A percentile compares a stretch with the other conserved stretches of the same genome.
Conservation (phyloP, 2,113 vertebrate species). For the Microtus ochrogaster region DNA sequence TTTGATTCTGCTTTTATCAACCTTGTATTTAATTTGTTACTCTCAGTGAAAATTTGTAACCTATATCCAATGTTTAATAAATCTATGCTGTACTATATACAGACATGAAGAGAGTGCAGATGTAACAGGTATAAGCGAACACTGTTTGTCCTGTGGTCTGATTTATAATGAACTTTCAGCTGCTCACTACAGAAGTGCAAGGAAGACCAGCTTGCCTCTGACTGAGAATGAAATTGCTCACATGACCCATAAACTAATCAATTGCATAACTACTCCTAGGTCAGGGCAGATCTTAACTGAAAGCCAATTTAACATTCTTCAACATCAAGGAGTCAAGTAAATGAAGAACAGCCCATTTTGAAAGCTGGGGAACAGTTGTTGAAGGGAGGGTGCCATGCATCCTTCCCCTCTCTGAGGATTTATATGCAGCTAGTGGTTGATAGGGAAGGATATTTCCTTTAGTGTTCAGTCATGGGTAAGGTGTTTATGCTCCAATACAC, state of each 20-base stretch:
- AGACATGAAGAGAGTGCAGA: neutral
- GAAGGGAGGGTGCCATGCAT: neutral
- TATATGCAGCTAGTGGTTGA: neutral
- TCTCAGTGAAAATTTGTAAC: neutral
- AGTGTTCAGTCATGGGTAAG: neutral
- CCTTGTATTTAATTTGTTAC: neutral
- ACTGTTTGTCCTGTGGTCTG: neutral
- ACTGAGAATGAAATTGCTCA: constrained; percentile 18
- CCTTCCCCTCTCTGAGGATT: neutral
- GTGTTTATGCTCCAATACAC: neutral
- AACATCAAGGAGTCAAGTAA: constrained; percentile 8
- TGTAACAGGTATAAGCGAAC: neutral
- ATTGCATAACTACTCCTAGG: neutral
- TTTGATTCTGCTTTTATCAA: neutral
- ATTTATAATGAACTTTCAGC: neutral
- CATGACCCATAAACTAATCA: constrained; percentile 2
- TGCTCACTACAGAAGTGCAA: neutral
- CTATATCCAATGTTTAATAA: constrained; percentile 5
- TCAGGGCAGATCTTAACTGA: neutral
- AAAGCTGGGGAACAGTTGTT: neutral
- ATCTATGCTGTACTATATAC: neutral
- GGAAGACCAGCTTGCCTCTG: neutral
- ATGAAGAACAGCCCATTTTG: constrained; percentile 26
- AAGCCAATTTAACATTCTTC: constrained; percentile 30
- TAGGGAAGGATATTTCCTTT: neutral